A percentile compares a stretch with the other conserved stretches of the same genome.
phyloP scores from a whole-genome alignment of 1,140 invertebrate genomes.

The Tetragnatha versicolor region DNA sequence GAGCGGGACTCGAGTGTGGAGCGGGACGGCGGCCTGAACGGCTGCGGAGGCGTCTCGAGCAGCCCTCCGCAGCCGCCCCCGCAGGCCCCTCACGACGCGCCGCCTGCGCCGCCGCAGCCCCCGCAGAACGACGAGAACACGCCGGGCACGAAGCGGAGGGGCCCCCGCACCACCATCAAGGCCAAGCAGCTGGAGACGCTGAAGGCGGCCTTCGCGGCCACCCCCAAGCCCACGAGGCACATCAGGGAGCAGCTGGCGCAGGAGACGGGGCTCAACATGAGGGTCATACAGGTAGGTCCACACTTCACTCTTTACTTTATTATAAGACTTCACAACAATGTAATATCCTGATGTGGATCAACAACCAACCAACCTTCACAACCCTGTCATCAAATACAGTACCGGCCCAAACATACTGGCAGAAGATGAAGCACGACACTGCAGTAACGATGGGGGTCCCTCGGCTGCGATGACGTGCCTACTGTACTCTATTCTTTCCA shows the following conservation, averaged over 20 bases:
- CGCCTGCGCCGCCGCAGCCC: not conserved
- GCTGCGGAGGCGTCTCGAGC: conserved; percentile 22
- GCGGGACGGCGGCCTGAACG: conserved; percentile 32
- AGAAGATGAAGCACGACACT: no score
- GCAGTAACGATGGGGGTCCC: no score
- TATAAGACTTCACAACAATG: no score
- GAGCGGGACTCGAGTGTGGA: conserved; percentile 54
- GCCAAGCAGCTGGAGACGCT: conserved; percentile 97
- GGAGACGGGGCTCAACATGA: conserved; percentile 98
- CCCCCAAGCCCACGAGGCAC: conserved; percentile 97
- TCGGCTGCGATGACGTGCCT: no score
- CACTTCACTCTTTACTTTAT: no score
- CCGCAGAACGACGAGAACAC: conserved; percentile 80
- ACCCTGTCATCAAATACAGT: no score
- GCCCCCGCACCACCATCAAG: conserved; percentile 98
- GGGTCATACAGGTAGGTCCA: conserved; percentile 95
- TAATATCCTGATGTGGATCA: no score
- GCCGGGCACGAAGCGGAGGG: conserved; percentile 85
- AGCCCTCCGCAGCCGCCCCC: conserved; percentile 3
- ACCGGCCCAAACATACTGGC: no score
- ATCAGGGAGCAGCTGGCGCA: conserved; percentile 98
- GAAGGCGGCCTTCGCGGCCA: conserved; percentile 96
- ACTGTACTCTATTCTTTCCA: no score
- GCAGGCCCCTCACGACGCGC: not conserved
- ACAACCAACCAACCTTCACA: no score